phyloP scores from a whole-genome alignment of 2,888 invertebrate species.

The Tuberolachnus salignus region DNA sequence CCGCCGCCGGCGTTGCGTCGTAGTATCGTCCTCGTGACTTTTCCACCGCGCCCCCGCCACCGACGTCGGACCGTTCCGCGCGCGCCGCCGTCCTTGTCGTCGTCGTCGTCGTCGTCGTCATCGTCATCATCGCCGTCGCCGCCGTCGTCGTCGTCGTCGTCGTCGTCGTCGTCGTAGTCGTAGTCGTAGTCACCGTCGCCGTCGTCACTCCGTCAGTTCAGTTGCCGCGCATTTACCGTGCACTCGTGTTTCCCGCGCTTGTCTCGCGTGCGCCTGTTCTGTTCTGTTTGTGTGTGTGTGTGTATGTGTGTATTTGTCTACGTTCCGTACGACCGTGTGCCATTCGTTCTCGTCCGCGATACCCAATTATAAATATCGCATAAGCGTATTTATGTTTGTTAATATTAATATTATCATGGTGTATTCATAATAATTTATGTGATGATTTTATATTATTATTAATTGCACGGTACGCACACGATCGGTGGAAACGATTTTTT shows the following conservation, averaged over 20 bases:
- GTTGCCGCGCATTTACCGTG: conserved; percentile 51
- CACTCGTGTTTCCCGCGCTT: conserved; percentile 11
- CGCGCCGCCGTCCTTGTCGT: conserved; percentile 10
- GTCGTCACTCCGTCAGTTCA: conserved; percentile 8
- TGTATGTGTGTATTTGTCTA: not conserved
- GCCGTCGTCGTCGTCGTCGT: not conserved
- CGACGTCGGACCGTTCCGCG: not conserved
- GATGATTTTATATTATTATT: not conserved
- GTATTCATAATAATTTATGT: not conserved
- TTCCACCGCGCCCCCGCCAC: conserved; percentile 25
- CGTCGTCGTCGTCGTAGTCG: not conserved
- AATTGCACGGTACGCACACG: not conserved
- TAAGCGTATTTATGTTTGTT: no score
- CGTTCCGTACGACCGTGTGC: not conserved
- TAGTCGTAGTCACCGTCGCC: not conserved
- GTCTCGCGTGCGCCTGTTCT: not conserved
- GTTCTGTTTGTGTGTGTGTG: not conserved
- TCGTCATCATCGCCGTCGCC: conserved; percentile 30
- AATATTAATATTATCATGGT: no score
- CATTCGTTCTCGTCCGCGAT: not conserved
- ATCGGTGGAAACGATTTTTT: not conserved
- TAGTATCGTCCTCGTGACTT: conserved; percentile 54
- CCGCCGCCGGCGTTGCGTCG: conserved; percentile 14
- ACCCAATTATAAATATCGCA: no score
- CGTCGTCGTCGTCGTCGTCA: no score